Evolutionary conservation across 2,797 vertebrate species (phyloP).

Genomic region (Cryptoprocta ferox): DNA sequence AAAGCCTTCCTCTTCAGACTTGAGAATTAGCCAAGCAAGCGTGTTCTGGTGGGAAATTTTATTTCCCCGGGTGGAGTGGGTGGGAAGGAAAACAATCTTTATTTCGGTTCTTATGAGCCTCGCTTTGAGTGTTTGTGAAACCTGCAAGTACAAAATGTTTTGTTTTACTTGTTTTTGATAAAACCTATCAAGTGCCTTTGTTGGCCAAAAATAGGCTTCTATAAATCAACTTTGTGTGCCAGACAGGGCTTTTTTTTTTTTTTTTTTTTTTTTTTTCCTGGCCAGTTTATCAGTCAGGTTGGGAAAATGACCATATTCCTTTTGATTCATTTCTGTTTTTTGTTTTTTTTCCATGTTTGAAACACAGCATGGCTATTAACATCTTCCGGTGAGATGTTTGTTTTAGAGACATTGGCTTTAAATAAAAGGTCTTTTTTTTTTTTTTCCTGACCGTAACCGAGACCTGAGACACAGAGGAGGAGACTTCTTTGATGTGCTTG

Average conservation of each 20-base stretch:
- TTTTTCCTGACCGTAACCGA: background rate
- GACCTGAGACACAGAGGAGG: background rate
- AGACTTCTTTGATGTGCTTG: background rate
- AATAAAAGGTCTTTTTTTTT: background rate
- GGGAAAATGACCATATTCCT: background rate
- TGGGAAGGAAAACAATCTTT: conserved; percentile 42
- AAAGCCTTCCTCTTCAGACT: background rate
- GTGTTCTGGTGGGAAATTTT: conserved; percentile 61
- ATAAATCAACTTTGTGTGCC: conserved; percentile 26
- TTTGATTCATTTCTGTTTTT: background rate
- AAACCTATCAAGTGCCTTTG: conserved; percentile 58
- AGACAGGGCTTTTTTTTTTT: background rate
- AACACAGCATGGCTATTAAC: background rate
- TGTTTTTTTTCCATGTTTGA: conserved; percentile 1
- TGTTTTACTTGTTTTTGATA: conserved; percentile 62
- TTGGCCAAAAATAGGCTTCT: conserved; percentile 65
- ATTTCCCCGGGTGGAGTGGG: conserved; percentile 48
- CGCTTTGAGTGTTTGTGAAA: conserved; percentile 65
- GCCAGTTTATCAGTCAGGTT: conserved; percentile 19
- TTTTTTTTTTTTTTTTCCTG: background rate
- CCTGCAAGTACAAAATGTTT: conserved; percentile 62
- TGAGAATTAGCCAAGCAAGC: conserved; percentile 23
- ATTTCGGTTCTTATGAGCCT: background rate
- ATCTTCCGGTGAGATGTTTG: background rate
- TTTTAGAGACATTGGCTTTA: conserved; percentile 13